Evolutionary conservation across 2,113 vertebrate genomes (phyloP), one percentile per base, ranked within the genome.

Genomic region (Apodemus speciosus): DNA sequence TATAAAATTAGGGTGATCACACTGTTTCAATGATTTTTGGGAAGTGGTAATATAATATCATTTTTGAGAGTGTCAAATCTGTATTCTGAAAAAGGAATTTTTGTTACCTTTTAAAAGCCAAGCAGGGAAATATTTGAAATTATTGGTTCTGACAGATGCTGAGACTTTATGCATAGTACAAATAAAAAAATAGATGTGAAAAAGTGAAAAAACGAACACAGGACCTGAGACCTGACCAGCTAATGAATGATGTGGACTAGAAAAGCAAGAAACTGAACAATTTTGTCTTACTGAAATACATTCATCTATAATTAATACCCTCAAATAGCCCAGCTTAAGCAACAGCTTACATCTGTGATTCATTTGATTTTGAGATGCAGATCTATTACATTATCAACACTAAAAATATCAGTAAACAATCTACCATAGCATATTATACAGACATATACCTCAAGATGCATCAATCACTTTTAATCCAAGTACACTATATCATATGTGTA

Each of bases 401-500:
- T 43, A n/a, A 32, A 75, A 94, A 75, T 73, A 64, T 32, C 7
- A 73, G 13, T 64, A 43, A 1, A 46, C 51, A 76, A 81, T 71
- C 2, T 87, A n/a, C 1, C 18, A 51, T 38, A 80, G 75, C 73
- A n/a, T 51, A 77, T 40, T 53, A 3, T 35, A 73, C 14, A 60
- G 9, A 62, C 2, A 73, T 69, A 0, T 8, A 46, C 40, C 46
- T 35, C 11, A 66, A 88, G 51, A 9, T 80, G 10, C 11, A 60
- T 18, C 3, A 62, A 18, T 62, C 2, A 4, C 62, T 30, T 80
- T 83, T 79, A 43, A 30, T 43, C 4, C 11, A 10, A 75, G 1
- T 69, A 4, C 0, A 43, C 5, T 18, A 60, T 18, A 16, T 0
- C 30, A 16, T 75, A 18, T 40, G 0, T 43, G 27, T 0, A 23